A percentile compares a stretch with the other conserved stretches of the same genome.
phyloP scores from a whole-genome alignment of 2,113 vertebrate genomes.

The Tylochromis polylepis region DNA sequence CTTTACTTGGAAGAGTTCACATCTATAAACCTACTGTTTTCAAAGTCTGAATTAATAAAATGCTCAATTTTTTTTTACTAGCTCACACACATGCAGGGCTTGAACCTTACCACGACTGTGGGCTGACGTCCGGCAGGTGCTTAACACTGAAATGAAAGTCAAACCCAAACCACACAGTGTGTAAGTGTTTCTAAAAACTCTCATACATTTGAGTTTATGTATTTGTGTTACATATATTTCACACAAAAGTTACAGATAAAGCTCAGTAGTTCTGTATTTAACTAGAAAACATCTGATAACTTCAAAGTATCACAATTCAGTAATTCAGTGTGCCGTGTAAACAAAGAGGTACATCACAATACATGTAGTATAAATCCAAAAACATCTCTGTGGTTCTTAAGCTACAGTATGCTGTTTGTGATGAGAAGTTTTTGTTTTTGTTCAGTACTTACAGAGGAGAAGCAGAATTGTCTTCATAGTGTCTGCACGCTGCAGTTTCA shows the following conservation, averaged over 20 bases:
- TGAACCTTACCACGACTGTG: background rate
- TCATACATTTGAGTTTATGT: background rate
- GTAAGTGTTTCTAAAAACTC: background rate
- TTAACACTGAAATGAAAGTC: background rate
- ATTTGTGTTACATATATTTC: background rate
- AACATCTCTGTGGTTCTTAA: background rate
- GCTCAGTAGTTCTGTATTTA: background rate
- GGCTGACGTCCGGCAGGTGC: background rate
- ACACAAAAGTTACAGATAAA: accelerated
- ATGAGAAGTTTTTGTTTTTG: background rate
- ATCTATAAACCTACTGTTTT: background rate
- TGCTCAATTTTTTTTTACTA: accelerated
- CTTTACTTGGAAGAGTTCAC: background rate
- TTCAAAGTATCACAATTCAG: accelerated
- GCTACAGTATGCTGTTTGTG: background rate
- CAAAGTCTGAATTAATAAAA: background rate
- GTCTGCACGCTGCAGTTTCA: background rate
- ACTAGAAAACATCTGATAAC: background rate
- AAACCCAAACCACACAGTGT: background rate
- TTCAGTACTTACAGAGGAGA: constrained; percentile 1
- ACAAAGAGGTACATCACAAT: accelerated
- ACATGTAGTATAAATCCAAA: background rate
- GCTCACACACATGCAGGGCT: background rate
- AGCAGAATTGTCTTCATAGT: background rate
- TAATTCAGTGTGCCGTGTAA: background rate